Evolutionary conservation across 92 coral and sea anemone species (phyloP), one percentile per base, ranked within the genome.

Genomic region (Actinostola sp.): DNA sequence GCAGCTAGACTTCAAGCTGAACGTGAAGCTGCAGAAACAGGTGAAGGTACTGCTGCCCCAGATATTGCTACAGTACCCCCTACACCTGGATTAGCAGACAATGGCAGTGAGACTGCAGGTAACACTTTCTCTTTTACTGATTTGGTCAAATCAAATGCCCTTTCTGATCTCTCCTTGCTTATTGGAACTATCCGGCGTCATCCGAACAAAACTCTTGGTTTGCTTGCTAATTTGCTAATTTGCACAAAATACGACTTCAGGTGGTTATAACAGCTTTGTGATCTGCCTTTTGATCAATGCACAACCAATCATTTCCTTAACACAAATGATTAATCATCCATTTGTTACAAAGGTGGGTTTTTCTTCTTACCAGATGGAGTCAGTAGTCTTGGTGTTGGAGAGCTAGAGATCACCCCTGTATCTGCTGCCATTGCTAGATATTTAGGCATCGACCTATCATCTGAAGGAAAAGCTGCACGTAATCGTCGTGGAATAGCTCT

Each of bases 361-460:
- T 4, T 36, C 11, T 36, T 36, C 42, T 4, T 36, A 4, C 11
- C 4, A 57, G 63, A 68, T 19, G 44, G 24, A 5, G 86, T 82
- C 26, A 90, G 90, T 33, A 80, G 89, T 35, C 82, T 86, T 23
- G 98, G 93, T 48, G 98, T 94, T 0, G 98, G 98, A 54, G 98
- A 94, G 69, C 86, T 94, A 56, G 98, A 94, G 78, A 94, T 94
- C 59, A 94, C 98, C n/a, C 97, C 98, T 2, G 98, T 94, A 24
- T 94, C 98, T 19, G 98, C 98, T 0, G 97, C 98, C 41, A 94
- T 94, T 59, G 98, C 98, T 8, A 93, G 93, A 25, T 94, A 94
- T 34, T 90, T 94, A 24, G 97, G 98, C 48, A 94, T 94, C 39
- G 98, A 94, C 89, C 84, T 94, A 46, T 85, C 98, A 23, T 85